phyloP scores from a whole-genome alignment of 2,113 vertebrate species.

The Pundamilia nyererei region DNA sequence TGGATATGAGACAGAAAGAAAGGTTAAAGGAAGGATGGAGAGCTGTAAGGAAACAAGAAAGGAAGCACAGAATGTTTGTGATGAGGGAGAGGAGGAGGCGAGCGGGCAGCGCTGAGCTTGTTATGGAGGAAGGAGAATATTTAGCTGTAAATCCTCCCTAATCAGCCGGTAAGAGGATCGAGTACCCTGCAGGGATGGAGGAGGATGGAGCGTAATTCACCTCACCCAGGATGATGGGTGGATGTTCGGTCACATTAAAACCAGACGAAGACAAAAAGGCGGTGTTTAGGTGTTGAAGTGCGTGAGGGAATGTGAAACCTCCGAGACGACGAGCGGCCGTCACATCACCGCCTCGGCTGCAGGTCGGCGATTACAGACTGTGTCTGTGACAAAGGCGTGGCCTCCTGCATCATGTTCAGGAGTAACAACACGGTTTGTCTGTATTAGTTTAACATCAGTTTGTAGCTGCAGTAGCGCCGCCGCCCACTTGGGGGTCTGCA shows the following conservation, averaged over 20 bases:
- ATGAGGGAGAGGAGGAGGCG: not conserved
- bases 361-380: not conserved
- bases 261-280: not conserved
- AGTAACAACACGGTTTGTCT: fast-evolving
- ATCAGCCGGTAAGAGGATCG: conserved; percentile 56
- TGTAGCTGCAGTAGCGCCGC: fast-evolving
- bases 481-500: not conserved
- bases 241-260: not conserved
- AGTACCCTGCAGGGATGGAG: not conserved
- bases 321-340: not conserved
- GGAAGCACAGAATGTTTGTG: not conserved
- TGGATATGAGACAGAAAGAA: not conserved
- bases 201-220: not conserved
- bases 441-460: not conserved
- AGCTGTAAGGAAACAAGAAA: not conserved
- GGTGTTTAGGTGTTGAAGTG: not conserved
- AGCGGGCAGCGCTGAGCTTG: conserved; percentile 7
- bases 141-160: conserved; percentile 55
- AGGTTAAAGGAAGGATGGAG: not conserved
- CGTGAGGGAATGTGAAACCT: not conserved
- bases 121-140: conserved; percentile 33
- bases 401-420: fast-evolving
- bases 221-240: not conserved
- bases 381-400: not conserved
- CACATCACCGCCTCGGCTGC: fast-evolving